Evolutionary conservation across 2,888 invertebrate species (phyloP).

Genomic region (Chrysolina americana): DNA sequence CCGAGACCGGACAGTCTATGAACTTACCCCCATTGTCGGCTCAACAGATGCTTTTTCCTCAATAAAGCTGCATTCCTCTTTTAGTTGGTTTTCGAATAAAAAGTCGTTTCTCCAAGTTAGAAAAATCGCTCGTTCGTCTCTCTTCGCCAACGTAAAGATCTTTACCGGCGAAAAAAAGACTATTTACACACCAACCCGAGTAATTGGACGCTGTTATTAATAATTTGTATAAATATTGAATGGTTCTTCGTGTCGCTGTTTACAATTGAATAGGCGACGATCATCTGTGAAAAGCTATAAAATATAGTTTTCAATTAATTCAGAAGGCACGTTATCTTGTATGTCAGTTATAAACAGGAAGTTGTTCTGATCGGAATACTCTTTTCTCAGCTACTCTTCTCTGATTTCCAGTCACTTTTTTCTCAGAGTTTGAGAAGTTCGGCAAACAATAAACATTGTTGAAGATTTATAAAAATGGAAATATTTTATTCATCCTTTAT

Average conservation of each 20-base stretch:
- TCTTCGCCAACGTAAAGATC: slow-evolving; percentile 25
- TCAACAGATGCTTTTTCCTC: slow-evolving; percentile 65
- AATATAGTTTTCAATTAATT: not conserved
- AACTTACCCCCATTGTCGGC: slow-evolving; percentile 64
- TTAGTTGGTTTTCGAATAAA: slow-evolving; percentile 66
- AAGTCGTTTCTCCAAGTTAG: slow-evolving; percentile 67
- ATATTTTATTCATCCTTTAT: no score
- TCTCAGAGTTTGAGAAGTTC: no score
- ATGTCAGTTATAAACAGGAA: no score
- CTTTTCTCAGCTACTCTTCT: no score
- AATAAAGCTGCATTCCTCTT: slow-evolving; percentile 65
- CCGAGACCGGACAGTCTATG: slow-evolving; percentile 60
- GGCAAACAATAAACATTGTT: no score
- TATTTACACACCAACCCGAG: slow-evolving; percentile 7
- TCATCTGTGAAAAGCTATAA: not conserved
- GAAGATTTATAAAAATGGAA: no score
- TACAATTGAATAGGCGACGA: not conserved
- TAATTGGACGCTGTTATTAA: slow-evolving; percentile 8
- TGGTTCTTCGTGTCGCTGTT: not conserved
- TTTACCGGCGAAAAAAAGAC: slow-evolving; percentile 21
- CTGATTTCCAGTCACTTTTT: no score
- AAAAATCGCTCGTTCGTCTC: slow-evolving; percentile 58
- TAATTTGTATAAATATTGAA: slow-evolving; percentile 7
- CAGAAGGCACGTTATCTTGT: no score
- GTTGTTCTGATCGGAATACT: no score